Evolutionary conservation across 2,113 vertebrate genomes (phyloP).

Genomic region (Malurus alboscapulatus): DNA sequence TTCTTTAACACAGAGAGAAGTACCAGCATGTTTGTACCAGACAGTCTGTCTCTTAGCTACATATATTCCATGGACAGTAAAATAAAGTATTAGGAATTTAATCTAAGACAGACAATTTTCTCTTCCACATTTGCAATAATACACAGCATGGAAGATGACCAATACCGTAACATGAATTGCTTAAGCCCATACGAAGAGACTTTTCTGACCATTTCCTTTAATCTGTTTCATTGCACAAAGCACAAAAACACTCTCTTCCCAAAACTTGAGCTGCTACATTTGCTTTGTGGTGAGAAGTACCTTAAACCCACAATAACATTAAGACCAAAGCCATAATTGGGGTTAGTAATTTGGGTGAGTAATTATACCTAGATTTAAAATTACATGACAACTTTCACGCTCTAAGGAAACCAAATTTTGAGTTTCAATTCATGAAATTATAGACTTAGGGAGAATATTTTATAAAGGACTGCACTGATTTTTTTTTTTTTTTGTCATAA

Average conservation of each 20-base stretch:
- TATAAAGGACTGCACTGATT: not conserved
- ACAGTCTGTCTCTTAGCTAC: not conserved
- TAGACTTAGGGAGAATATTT: not conserved
- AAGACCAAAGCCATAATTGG: not conserved
- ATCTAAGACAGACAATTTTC: not conserved
- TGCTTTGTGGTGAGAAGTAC: not conserved
- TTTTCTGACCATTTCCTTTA: not conserved
- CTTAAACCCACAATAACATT: not conserved
- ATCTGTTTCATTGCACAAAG: not conserved
- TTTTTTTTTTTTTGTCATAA: not conserved
- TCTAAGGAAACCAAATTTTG: not conserved
- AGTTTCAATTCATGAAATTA: not conserved
- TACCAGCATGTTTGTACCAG: not conserved
- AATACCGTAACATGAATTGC: not conserved
- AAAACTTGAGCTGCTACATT: not conserved
- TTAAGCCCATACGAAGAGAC: not conserved
- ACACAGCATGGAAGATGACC: not conserved
- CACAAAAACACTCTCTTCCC: not conserved
- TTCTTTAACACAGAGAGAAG: not conserved
- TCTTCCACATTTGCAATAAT: not conserved
- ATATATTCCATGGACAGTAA: not conserved
- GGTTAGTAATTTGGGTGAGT: not conserved
- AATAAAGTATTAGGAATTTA: not conserved
- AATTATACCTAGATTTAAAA: not conserved
- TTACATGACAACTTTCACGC: not conserved